A percentile compares a stretch with the other conserved stretches of the same genome.
phyloP scores from a whole-genome alignment of 2,113 vertebrate species.

The Xiphias gladius region DNA sequence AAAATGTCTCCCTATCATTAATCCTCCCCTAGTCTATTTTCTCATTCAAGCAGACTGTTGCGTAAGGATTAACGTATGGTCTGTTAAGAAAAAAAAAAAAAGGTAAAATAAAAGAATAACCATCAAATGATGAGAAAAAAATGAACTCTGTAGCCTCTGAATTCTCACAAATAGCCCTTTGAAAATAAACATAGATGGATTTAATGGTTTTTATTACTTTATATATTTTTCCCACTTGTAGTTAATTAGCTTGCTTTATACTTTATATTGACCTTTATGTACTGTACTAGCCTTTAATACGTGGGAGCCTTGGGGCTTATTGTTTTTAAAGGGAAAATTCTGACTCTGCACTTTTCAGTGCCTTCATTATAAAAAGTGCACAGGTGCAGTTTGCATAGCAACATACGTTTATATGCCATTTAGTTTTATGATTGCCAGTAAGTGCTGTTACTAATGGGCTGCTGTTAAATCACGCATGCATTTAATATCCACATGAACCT shows the following conservation, averaged over 20 bases:
- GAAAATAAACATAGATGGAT: constrained; percentile 15
- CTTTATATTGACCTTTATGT: constrained; percentile 61
- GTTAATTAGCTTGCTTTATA: constrained; percentile 68
- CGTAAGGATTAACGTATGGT: not conserved
- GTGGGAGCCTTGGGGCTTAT: constrained; percentile 58
- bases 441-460: constrained; percentile 73
- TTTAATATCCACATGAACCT: constrained; percentile 67
- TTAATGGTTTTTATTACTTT: constrained; percentile 38
- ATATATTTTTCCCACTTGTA: constrained; percentile 46
- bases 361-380: constrained; percentile 77
- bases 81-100: not conserved
- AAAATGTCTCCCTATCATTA: constrained; percentile 13
- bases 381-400: constrained; percentile 68
- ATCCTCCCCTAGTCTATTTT: constrained; percentile 17
- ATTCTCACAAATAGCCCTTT: constrained; percentile 1
- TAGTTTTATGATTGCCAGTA: constrained; percentile 78
- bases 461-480: constrained; percentile 77
- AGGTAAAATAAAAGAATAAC: not conserved
- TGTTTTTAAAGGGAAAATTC: constrained; percentile 63
- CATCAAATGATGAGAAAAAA: not conserved
- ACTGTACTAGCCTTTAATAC: constrained; percentile 52
- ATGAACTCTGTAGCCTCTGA: not conserved
- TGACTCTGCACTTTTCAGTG: constrained; percentile 66
- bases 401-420: constrained; percentile 75
- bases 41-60: constrained; percentile 1